Conservation (phyloP, 2,888 invertebrate genomes). For the Cistogaster globosa region DNA sequence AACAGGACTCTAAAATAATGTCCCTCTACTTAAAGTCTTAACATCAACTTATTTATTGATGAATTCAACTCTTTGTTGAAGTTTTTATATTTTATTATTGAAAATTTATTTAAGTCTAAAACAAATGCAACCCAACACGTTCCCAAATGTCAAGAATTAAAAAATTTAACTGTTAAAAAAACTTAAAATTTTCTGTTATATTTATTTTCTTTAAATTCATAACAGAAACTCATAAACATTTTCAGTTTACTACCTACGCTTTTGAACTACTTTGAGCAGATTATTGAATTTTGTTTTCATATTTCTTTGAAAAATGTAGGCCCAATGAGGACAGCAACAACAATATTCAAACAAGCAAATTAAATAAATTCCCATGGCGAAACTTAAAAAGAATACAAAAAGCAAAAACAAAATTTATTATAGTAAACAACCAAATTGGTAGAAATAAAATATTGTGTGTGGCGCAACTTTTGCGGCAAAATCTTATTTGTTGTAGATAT, state of each 20-base stretch:
- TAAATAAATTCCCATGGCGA: slow-evolving; percentile 65
- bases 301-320: neutral
- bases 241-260: slow-evolving; percentile 57
- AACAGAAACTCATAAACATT: slow-evolving; percentile 40
- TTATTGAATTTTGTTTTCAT: slow-evolving; percentile 40
- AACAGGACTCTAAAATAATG: too few species aligned
- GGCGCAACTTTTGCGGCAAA: slow-evolving; percentile 37
- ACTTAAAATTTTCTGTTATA: neutral
- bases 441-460: neutral
- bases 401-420: slow-evolving; percentile 45
- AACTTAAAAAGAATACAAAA: slow-evolving; percentile 5
- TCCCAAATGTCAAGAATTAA: neutral
- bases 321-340: neutral
- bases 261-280: slow-evolving; percentile 47
- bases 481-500: slow-evolving; percentile 33
- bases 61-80: too few species aligned
- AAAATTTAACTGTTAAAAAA: slow-evolving; percentile 1
- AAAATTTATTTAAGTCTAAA: neutral
- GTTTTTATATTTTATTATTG: neutral
- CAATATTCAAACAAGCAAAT: slow-evolving; percentile 36
- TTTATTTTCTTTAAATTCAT: slow-evolving; percentile 10
- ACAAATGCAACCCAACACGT: neutral
- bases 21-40: too few species aligned
- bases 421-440: slow-evolving; percentile 31
- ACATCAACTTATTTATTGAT: too few species aligned